Conservation (phyloP, 1,140 invertebrate genomes). For the Apolygus lucorum region DNA sequence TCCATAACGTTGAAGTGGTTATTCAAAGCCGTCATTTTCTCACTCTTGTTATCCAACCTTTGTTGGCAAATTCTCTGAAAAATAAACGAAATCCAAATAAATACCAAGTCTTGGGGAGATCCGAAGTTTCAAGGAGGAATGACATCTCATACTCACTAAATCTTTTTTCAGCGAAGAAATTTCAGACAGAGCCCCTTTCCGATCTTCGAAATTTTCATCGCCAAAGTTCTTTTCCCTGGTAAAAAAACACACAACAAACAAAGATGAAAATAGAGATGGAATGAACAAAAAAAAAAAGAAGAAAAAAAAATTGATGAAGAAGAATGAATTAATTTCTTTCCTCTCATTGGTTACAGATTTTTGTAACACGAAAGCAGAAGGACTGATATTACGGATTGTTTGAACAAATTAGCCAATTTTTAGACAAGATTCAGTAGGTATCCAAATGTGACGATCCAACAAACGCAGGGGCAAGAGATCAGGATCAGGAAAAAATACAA, state of each 20-base stretch:
- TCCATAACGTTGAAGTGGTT: background rate
- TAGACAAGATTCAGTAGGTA: too few species aligned
- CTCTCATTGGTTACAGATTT: background rate
- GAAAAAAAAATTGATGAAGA: constrained; percentile 1
- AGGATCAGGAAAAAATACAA: too few species aligned
- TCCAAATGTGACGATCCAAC: too few species aligned
- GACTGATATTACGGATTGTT: too few species aligned
- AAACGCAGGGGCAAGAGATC: too few species aligned
- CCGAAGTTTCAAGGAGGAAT: too few species aligned
- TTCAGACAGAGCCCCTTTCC: background rate
- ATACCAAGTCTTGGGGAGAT: too few species aligned
- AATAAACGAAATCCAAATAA: background rate
- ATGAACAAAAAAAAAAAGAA: too few species aligned
- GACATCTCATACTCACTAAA: background rate
- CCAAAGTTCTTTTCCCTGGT: background rate
- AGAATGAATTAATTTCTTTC: background rate
- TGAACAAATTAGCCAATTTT: too few species aligned
- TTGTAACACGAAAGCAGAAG: background rate
- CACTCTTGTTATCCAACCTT: constrained; percentile 2
- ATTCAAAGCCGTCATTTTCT: background rate
- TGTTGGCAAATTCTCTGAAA: background rate
- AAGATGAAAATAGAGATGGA: too few species aligned
- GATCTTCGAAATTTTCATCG: background rate
- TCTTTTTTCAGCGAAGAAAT: constrained; percentile 4
- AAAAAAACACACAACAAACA: too few species aligned